Base-by-base conservation (phyloP, 2,797 vertebrate species). In the Eupleurogrammus muticus region DNA sequence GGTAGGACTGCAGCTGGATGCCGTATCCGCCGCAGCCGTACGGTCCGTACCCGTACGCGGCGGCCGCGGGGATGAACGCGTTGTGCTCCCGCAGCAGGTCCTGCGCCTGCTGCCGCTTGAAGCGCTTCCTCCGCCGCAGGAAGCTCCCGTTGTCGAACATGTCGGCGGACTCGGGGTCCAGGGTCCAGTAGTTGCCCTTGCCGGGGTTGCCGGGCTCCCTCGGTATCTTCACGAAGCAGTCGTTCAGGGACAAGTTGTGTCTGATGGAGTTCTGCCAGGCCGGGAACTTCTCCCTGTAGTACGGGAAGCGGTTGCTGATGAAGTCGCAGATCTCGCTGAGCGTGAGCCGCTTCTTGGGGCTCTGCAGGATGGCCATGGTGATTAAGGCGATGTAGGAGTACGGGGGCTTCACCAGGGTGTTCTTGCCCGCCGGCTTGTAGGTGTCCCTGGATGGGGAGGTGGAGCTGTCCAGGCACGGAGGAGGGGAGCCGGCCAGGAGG, bases 111-210 rank as follows among this genome's bases (percentile, higher is more conserved):
- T 97, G 97, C 61, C 97, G 84, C 91, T 97, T 98, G 92, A 98
- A 98, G 88, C 97, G 96, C 82, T 98, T 98, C 90, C 94, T 91
- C 53, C 96, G 91, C 70, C 96, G 87, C 84, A 97, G 89, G 88
- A 97, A 97, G 87, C 95, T 96, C 77, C 96, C 96, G 92, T 97
- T 97, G 93, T 97, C 96, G 74, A 97, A 97, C 96, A 97, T 97
- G 79, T 97, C 96, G 8, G 96, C 96, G 5, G 96, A 97, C 90
- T 97, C 96, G 36, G 96, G 96, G 92, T 97, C 96, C 75, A 97
- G 83, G 11, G 95, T 97, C 96, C 96, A 97, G 92, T 96, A 97
- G 93, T 97, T 97, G 73, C 96, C 96, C 72, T 97, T 97, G 21
- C 96, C 96, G 0, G 96, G 96, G 84, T 97, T 97, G 34, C 96